These are phyloP conservation scores for Galeruca laticollis DNA, from an alignment of 2,888 invertebrate genomes.

Conservation along the genomic window DNA sequence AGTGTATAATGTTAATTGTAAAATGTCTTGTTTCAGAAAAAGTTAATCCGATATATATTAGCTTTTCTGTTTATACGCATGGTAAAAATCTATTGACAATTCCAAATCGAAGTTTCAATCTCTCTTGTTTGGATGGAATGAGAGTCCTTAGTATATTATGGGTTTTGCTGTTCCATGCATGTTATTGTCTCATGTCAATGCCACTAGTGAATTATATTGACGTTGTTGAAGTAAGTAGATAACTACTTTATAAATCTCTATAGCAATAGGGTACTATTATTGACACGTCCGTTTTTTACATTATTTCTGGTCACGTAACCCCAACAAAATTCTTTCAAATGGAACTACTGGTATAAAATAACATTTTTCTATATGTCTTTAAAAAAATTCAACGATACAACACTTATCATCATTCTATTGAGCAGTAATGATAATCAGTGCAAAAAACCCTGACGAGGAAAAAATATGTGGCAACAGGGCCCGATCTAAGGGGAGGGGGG, in stretches of 20 bases:
- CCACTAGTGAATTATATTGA: slow-evolving; percentile 43
- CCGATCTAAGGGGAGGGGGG: no score
- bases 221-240: slow-evolving; percentile 33
- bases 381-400: no score
- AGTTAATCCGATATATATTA: slow-evolving; percentile 12
- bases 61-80: slow-evolving; percentile 40
- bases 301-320: no score
- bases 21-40: slow-evolving; percentile 32
- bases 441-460: no score
- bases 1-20: neutral
- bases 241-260: neutral
- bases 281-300: no score
- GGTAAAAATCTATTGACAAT: slow-evolving; percentile 39
- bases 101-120: slow-evolving; percentile 31
- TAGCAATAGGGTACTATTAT: no score
- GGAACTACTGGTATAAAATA: no score
- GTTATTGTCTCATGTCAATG: slow-evolving; percentile 46
- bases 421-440: no score
- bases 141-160: slow-evolving; percentile 66
- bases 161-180: slow-evolving; percentile 66
- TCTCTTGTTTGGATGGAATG: slow-evolving; percentile 47
- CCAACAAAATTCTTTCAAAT: no score
- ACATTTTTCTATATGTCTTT: no score
- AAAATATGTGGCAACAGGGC: no score
- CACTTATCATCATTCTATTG: no score